A percentile compares a stretch with the other conserved stretches of the same genome.
phyloP scores from a whole-genome alignment of 1,140 invertebrate species.

The Microplitis mediator region DNA sequence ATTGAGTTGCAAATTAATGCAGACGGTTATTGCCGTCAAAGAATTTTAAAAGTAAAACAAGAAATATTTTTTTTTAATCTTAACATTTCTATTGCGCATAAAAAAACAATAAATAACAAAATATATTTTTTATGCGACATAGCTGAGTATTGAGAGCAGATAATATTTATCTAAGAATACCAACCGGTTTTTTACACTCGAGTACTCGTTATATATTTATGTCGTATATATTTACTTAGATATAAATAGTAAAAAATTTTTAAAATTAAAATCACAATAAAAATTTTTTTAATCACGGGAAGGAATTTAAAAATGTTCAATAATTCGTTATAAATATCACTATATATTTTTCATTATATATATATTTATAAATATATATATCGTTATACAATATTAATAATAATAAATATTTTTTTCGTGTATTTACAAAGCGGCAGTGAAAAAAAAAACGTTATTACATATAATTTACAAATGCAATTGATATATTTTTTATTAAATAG shows the following conservation, averaged over 20 bases:
- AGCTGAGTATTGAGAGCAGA: neutral
- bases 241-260: too few relatives aligned
- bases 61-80: too few relatives aligned
- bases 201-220: neutral
- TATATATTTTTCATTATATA: conserved; percentile 44
- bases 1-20: too few relatives aligned
- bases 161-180: conserved; percentile 24
- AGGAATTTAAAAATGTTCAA: neutral
- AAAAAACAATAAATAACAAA: neutral
- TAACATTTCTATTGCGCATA: too few relatives aligned
- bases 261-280: too few relatives aligned
- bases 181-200: conserved; percentile 16
- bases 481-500: neutral
- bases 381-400: neutral
- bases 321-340: conserved; percentile 36
- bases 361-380: conserved; percentile 50
- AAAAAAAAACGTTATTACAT: neutral
- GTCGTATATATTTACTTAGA: conserved; percentile 33
- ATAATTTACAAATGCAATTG: neutral
- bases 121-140: neutral
- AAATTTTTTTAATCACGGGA: neutral
- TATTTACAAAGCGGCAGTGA: conserved; percentile 43
- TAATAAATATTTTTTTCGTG: conserved; percentile 26
- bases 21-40: too few relatives aligned
- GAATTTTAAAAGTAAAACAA: too few relatives aligned